phyloP scores from a whole-genome alignment of 2,113 vertebrate genomes.

The Oophaga pumilio region DNA sequence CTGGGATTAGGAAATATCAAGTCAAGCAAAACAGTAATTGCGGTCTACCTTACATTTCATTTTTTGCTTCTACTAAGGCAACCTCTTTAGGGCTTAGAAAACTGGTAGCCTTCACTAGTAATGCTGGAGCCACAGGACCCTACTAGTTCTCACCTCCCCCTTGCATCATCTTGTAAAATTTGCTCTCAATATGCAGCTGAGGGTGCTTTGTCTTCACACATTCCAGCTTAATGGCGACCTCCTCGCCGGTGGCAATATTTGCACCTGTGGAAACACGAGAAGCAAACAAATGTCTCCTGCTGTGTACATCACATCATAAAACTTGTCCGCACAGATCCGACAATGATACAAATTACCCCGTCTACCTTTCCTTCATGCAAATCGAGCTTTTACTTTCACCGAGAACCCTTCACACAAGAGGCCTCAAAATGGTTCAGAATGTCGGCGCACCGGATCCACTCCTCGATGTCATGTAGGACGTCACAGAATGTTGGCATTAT shows the following conservation, averaged over 20 bases:
- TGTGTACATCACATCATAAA: background rate
- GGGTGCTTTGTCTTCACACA: slow-evolving; percentile 98
- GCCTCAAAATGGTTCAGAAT: too few species aligned
- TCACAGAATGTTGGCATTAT: too few species aligned
- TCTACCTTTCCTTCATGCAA: background rate
- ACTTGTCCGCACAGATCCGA: background rate
- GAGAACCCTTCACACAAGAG: background rate
- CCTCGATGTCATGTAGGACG: too few species aligned
- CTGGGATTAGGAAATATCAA: background rate
- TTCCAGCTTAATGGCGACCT: slow-evolving; percentile 96
- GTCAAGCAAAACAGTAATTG: background rate
- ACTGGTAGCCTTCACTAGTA: background rate
- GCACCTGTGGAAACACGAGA: slow-evolving; percentile 77
- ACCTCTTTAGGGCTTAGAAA: too few species aligned
- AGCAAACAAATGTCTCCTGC: slow-evolving; percentile 33
- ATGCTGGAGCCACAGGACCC: background rate
- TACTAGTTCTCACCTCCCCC: slow-evolving; percentile 83
- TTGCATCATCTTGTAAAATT: slow-evolving; percentile 99
- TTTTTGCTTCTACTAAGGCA: too few species aligned
- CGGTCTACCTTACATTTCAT: too few species aligned
- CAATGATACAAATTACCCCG: background rate
- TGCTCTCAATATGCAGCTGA: slow-evolving; percentile 97
- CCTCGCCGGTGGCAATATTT: slow-evolving; percentile 95
- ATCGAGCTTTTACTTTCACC: background rate
- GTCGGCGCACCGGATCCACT: too few species aligned